Evolutionary conservation across 2,888 invertebrate genomes (phyloP).

Genomic region (Drosophila parthenogenetica): DNA sequence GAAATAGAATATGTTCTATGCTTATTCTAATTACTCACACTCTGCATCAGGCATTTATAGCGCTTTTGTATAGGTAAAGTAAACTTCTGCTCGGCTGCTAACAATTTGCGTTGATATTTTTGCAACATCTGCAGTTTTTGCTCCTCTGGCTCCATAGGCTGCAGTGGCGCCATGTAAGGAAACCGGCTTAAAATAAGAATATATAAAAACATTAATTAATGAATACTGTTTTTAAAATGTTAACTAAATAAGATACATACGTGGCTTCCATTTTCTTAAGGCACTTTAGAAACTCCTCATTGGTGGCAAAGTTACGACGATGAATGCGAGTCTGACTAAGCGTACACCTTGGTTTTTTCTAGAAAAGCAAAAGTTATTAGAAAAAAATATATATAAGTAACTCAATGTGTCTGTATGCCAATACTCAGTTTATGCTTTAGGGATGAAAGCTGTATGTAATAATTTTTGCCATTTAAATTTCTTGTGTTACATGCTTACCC

Average conservation of each 20-base stretch:
- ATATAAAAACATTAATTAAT: neutral
- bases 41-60: slow-evolving; percentile 82
- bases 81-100: slow-evolving; percentile 68
- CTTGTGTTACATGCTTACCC: too few relatives aligned
- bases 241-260: slow-evolving; percentile 48
- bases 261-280: slow-evolving; percentile 79
- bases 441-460: too few relatives aligned
- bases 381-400: too few relatives aligned
- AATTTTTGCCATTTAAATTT: too few relatives aligned
- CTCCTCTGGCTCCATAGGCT: slow-evolving; percentile 83
- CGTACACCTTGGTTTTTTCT: slow-evolving; percentile 38
- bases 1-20: neutral
- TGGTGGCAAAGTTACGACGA: slow-evolving; percentile 70
- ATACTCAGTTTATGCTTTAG: too few relatives aligned
- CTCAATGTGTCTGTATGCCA: too few relatives aligned
- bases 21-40: slow-evolving; percentile 70
- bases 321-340: slow-evolving; percentile 36
- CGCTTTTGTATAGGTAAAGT: slow-evolving; percentile 78
- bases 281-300: slow-evolving; percentile 75
- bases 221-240: neutral
- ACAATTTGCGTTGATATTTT: slow-evolving; percentile 64
- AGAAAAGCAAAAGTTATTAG: neutral
- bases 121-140: slow-evolving; percentile 78
- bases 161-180: slow-evolving; percentile 80
- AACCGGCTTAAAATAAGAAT: slow-evolving; percentile 66